Evolutionary conservation across 2,888 invertebrate genomes (phyloP).

Genomic region (Cosmia pyralina): DNA sequence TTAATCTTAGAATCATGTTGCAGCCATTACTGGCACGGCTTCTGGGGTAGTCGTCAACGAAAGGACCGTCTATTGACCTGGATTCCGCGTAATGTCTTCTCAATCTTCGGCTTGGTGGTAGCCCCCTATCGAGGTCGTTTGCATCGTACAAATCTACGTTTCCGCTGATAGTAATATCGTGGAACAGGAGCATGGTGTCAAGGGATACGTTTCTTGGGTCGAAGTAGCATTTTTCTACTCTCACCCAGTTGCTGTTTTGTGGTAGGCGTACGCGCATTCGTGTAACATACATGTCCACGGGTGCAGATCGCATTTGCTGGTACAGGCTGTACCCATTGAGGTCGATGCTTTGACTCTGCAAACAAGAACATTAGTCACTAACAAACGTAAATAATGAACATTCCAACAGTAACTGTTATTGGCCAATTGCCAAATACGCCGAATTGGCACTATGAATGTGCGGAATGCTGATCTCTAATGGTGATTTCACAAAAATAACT

Average conservation of each 20-base stretch:
- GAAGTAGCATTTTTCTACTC: constrained; percentile 94
- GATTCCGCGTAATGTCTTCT: constrained; percentile 84
- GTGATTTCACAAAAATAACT: constrained; percentile 23
- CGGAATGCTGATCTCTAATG: constrained; percentile 3
- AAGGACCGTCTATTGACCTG: constrained; percentile 75
- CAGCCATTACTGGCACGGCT: constrained; percentile 89
- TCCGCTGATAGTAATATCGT: constrained; percentile 95
- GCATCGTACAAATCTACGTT: constrained; percentile 91
- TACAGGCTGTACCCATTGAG: constrained; percentile 92
- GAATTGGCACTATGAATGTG: constrained; percentile 10
- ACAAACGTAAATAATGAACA: constrained; percentile 9
- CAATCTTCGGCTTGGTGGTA: constrained; percentile 76
- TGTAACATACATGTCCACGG: constrained; percentile 93
- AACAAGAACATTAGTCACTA: constrained; percentile 59
- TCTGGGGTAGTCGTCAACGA: constrained; percentile 75
- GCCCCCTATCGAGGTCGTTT: constrained; percentile 81
- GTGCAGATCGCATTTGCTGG: constrained; percentile 91
- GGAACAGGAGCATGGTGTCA: constrained; percentile 94
- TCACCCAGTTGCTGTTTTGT: constrained; percentile 92
- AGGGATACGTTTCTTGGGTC: constrained; percentile 93
- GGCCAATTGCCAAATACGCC: constrained; percentile 29
- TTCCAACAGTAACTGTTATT: constrained; percentile 1
- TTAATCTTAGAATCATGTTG: constrained; percentile 94
- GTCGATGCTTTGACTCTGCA: constrained; percentile 88
- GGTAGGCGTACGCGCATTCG: constrained; percentile 93